A percentile compares a stretch with the other conserved stretches of the same genome.
Conservation (phyloP, 2,797 vertebrate species). For the Anas bahamensis region DNA sequence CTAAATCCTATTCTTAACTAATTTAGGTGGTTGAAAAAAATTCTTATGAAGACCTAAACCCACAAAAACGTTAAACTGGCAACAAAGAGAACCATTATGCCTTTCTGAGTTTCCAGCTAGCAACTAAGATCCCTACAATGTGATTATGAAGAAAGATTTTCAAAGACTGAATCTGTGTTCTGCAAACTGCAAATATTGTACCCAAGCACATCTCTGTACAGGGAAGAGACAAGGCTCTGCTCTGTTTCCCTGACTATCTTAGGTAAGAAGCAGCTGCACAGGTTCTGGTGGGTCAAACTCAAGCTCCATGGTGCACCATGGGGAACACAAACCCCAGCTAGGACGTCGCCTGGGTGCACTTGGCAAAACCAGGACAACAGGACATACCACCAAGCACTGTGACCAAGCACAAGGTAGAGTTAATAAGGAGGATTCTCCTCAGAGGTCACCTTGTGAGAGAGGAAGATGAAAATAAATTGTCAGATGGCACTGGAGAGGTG, state of each 20-base stretch:
- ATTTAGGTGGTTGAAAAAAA: not conserved
- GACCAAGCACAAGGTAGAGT: not conserved
- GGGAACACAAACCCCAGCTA: accelerated
- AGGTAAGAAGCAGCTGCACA: not conserved
- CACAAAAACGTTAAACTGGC: not conserved
- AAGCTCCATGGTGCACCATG: accelerated
- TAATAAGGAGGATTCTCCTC: not conserved
- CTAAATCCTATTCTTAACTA: not conserved
- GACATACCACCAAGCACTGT: too few relatives aligned
- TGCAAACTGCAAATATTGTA: not conserved
- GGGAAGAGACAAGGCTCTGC: not conserved
- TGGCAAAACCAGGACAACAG: not conserved
- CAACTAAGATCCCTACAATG: not conserved
- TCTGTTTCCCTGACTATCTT: not conserved
- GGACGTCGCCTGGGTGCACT: not conserved
- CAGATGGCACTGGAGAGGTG: not conserved
- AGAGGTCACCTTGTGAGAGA: not conserved
- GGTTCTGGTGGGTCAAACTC: not conserved
- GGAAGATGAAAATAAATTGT: not conserved
- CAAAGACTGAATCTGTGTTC: not conserved
- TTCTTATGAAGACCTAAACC: not conserved
- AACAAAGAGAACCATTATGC: not conserved
- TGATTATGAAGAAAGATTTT: not conserved
- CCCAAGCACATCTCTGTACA: accelerated
- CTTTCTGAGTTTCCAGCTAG: not conserved